phyloP scores from a whole-genome alignment of 2,113 vertebrate genomes.

The Xiphias gladius region DNA sequence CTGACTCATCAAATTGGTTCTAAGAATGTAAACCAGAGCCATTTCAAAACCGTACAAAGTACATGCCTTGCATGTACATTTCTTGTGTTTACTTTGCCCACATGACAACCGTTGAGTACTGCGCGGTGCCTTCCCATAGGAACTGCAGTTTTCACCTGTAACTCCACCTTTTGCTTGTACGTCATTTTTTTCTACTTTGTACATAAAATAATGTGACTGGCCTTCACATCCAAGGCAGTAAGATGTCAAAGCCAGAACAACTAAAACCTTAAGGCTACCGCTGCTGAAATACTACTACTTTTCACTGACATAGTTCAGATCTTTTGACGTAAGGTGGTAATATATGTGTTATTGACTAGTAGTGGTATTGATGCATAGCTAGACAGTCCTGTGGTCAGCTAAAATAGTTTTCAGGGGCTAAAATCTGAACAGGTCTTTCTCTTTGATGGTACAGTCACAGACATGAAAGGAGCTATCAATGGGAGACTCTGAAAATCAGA shows the following conservation, averaged over 20 bases:
- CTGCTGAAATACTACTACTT: background rate
- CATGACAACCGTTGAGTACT: background rate
- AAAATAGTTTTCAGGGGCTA: background rate
- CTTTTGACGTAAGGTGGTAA: background rate
- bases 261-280: too few relatives aligned
- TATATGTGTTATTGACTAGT: background rate
- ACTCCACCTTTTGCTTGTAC: background rate
- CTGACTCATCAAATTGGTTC: constrained; percentile 11
- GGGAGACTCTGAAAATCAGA: background rate
- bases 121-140: background rate
- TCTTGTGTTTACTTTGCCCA: too few relatives aligned
- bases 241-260: background rate
- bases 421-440: background rate
- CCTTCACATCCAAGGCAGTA: background rate
- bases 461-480: background rate
- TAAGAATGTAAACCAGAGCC: constrained; percentile 42
- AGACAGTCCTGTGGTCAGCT: background rate
- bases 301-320: background rate
- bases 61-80: background rate
- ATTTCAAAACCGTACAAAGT: constrained; percentile 19
- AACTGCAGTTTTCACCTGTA: background rate
- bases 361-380: background rate
- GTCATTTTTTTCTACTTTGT: background rate
- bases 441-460: too few relatives aligned
- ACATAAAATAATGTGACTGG: background rate